Conservation (phyloP, 2,797 vertebrate species). For the Sebastes baramenuke region DNA sequence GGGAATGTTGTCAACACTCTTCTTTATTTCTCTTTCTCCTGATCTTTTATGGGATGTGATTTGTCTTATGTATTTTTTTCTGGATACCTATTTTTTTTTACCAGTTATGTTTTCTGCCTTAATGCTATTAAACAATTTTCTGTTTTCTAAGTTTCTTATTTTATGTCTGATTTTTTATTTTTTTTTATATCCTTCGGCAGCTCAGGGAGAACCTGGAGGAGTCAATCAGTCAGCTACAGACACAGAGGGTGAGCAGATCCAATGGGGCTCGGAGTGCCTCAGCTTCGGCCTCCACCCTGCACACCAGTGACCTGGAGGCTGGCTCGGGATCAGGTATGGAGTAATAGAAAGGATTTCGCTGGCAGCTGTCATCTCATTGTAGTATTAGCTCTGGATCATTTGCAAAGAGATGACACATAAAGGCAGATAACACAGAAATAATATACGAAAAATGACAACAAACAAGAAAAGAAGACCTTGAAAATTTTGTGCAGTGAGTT, state of each 20-base stretch:
- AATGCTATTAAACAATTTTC: not conserved
- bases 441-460: not conserved
- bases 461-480: not conserved
- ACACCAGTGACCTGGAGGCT: conserved; percentile 88
- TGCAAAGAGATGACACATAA: not conserved
- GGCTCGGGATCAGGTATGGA: conserved; percentile 80
- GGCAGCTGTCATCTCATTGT: not conserved
- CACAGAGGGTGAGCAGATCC: conserved; percentile 79
- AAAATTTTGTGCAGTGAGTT: not conserved
- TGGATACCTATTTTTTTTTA: not conserved
- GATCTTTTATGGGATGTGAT: not conserved
- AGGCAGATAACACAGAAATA: not conserved
- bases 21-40: conserved; percentile 22
- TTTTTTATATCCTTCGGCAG: conserved; percentile 64
- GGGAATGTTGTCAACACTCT: not conserved
- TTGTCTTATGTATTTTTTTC: not conserved
- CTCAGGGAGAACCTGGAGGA: conserved; percentile 92
- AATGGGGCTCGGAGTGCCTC: conserved; percentile 82
- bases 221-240: conserved; percentile 89
- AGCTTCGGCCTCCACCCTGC: conserved; percentile 85
- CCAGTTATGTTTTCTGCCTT: not conserved
- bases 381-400: not conserved
- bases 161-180: not conserved
- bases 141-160: not conserved
- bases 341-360: not conserved